These are phyloP conservation scores for Drosophila equinoxialis DNA, from an alignment of 1,140 invertebrate genomes.

Conservation along the genomic window DNA sequence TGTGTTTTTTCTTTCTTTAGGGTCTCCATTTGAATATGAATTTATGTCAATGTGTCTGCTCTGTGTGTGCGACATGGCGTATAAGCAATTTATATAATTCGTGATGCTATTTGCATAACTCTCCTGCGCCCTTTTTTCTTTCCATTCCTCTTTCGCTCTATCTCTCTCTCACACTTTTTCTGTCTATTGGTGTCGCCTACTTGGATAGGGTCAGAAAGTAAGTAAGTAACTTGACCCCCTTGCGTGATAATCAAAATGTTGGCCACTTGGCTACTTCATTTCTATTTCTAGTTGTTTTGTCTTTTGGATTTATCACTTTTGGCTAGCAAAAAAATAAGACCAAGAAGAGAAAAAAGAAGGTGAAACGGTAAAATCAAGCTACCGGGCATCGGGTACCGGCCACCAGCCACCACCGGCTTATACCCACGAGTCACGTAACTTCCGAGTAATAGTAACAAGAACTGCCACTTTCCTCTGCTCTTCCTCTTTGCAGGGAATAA, in stretches of 20 bases:
- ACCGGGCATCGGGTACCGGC: neutral
- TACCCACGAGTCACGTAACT: constrained; percentile 79
- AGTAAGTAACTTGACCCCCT: constrained; percentile 31
- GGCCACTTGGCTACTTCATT: constrained; percentile 56
- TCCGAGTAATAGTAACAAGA: constrained; percentile 50
- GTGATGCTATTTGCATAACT: constrained; percentile 75
- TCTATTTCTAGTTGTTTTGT: constrained; percentile 52
- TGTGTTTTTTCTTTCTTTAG: neutral
- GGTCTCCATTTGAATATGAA: constrained; percentile 72
- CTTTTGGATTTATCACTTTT: constrained; percentile 67
- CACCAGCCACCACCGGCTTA: constrained; percentile 40
- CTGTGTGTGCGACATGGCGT: constrained; percentile 59
- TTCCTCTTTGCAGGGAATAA: neutral
- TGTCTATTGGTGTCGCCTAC: neutral
- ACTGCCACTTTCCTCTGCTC: constrained; percentile 20
- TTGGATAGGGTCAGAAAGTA: constrained; percentile 6
- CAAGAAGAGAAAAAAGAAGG: constrained; percentile 29
- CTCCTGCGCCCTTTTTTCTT: constrained; percentile 25
- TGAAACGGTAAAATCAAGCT: constrained; percentile 46
- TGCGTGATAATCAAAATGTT: constrained; percentile 64
- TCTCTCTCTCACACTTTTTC: neutral
- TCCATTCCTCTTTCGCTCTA: neutral
- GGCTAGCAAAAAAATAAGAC: constrained; percentile 26
- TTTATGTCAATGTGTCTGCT: constrained; percentile 72
- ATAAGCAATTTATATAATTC: constrained; percentile 81